Conservation (phyloP, 1,140 invertebrate species). For the Polypedilum vanderplanki region DNA sequence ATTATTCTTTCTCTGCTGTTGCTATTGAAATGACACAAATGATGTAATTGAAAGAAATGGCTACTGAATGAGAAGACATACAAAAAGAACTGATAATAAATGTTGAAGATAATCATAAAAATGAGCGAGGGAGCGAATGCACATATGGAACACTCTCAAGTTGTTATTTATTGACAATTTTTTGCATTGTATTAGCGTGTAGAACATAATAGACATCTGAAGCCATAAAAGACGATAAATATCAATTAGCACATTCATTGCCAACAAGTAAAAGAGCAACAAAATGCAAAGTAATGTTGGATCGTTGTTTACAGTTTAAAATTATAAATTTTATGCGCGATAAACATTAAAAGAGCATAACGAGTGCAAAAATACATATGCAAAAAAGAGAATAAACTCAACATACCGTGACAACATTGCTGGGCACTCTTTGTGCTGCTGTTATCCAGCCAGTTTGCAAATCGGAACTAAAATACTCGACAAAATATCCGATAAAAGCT, state of each 20-base stretch:
- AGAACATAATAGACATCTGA: not conserved
- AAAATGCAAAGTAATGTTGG: not conserved
- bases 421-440: conserved; percentile 60
- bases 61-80: no score
- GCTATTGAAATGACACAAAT: no score
- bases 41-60: no score
- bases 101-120: not conserved
- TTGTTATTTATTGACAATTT: conserved; percentile 14
- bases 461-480: conserved; percentile 82
- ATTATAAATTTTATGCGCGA: conserved; percentile 5
- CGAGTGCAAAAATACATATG: not conserved
- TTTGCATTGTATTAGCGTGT: not conserved
- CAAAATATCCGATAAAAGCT: conserved; percentile 55
- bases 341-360: conserved; percentile 27
- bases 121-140: not conserved
- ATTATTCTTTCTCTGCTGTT: no score
- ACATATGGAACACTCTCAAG: not conserved
- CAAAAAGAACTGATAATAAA: not conserved
- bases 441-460: conserved; percentile 71
- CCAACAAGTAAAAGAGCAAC: conserved; percentile 31
- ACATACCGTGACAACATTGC: conserved; percentile 58
- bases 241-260: conserved; percentile 32
- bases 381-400: not conserved
- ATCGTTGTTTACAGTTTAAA: conserved; percentile 7
- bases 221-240: conserved; percentile 9